A percentile compares a stretch with the other conserved stretches of the same genome.
Evolutionary conservation across 92 coral and sea anemone genomes (phyloP).

Genomic region (Phymanthus crucifer): DNA sequence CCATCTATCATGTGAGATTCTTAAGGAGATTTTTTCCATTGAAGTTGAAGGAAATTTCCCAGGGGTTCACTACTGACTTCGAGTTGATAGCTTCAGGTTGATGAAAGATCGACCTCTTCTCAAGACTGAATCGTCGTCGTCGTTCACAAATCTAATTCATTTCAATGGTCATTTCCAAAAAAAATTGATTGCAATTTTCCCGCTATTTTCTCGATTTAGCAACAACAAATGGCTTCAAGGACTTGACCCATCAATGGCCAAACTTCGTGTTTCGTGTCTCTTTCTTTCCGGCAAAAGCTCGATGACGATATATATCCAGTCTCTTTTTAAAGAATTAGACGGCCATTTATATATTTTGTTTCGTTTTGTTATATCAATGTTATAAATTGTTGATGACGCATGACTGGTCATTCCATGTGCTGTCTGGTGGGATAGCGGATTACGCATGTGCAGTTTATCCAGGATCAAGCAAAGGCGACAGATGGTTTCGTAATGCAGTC

Average conservation of each 20-base stretch:
- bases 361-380: constrained; percentile 12
- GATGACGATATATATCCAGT: not conserved
- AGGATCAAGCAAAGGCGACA: not conserved
- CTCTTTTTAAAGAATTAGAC: not conserved
- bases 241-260: not conserved
- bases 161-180: not conserved
- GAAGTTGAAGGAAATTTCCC: not conserved
- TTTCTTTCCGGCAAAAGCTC: not conserved
- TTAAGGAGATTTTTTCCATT: not conserved
- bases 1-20: not conserved
- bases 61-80: not conserved
- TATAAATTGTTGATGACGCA: constrained; percentile 47
- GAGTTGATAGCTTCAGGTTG: not conserved
- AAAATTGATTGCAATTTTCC: not conserved
- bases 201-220: not conserved
- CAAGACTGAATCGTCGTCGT: not conserved
- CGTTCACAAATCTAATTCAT: not conserved
- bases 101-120: not conserved
- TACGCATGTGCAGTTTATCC: not conserved
- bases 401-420: constrained; percentile 11
- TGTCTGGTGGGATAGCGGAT: constrained; percentile 13
- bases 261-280: not conserved
- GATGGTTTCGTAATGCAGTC: not conserved
- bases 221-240: not conserved
- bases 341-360: constrained; percentile 1